Evolutionary conservation across 2,888 invertebrate species (phyloP).

Genomic region (Carcina quercana): DNA sequence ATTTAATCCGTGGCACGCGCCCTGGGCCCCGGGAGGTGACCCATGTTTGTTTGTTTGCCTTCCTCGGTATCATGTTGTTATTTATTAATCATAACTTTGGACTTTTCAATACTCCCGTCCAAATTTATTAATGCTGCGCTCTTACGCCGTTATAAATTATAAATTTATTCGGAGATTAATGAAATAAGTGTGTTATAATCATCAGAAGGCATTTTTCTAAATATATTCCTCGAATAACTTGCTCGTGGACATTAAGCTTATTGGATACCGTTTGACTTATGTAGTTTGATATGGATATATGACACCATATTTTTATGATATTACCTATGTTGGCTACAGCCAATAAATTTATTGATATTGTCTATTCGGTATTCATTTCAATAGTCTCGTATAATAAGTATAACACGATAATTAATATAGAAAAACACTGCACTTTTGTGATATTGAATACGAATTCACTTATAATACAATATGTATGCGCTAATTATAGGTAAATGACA

Average conservation of each 20-base stretch:
- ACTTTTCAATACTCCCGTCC: slow-evolving; percentile 56
- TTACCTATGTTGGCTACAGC: neutral
- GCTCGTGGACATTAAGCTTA: slow-evolving; percentile 36
- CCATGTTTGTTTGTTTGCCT: slow-evolving; percentile 53
- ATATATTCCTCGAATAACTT: slow-evolving; percentile 41
- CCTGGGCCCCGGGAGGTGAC: slow-evolving; percentile 46
- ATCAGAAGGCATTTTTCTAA: slow-evolving; percentile 39
- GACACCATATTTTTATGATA: neutral
- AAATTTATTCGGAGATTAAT: slow-evolving; percentile 55
- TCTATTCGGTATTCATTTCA: too few species aligned
- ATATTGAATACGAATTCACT: too few species aligned
- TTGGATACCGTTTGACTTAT: slow-evolving; percentile 33
- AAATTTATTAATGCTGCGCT: slow-evolving; percentile 50
- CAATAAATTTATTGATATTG: too few species aligned
- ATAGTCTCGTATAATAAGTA: too few species aligned
- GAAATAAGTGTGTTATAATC: slow-evolving; percentile 53
- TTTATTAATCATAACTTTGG: slow-evolving; percentile 57
- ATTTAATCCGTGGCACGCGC: slow-evolving; percentile 67
- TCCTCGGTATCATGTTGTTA: slow-evolving; percentile 48
- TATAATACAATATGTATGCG: too few species aligned
- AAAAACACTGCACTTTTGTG: too few species aligned
- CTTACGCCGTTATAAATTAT: slow-evolving; percentile 52
- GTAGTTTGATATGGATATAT: slow-evolving; percentile 19
- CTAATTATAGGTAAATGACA: too few species aligned
- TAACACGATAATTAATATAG: too few species aligned